Base-by-base conservation (phyloP, 2,888 invertebrate species). In the Athalia rosae region DNA sequence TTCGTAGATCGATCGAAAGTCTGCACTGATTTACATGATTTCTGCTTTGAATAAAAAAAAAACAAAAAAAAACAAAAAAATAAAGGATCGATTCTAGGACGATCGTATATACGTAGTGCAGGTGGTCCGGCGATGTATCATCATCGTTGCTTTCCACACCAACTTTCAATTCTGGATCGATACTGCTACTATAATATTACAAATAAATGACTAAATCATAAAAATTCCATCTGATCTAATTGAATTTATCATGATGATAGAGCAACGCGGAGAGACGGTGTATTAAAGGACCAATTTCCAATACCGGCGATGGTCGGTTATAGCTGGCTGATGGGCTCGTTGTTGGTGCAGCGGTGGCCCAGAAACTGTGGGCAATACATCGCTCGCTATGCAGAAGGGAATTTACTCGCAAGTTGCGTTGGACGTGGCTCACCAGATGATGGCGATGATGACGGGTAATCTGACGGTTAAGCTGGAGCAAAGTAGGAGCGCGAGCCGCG, bases 371-470 rank as follows among this genome's bases (percentile, higher is more conserved):
- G 61, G 61, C 61, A 28, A 28, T 28, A 28, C 28, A 28, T 61
- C 7, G 11, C 64, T 13, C 47, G 62, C 48, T 45, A 9, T 71
- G 58, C 45, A 45, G 71, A 45, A 71, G 56, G 58, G 58, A 71
- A 71, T 71, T 71, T 9, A 58, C 56, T 41, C 71, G 71, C 58
- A 58, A 56, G 74, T 74, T 3, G 28, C 28, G 61, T 59, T 74
- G 61, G 61, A 28, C 61, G 28, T 74, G 74, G 62, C 50, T 74
- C 74, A 41, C 71, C 71, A 45, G 58, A 58, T 71, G 71, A 71
- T 58, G 58, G 58, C 61, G 41, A 48, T 74, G 74, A 74, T 74
- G 74, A 74, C 59, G 74, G 74, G 74, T 61, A 74, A 74, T 61
- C 74, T 47, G 74, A 74, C 62, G 50, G 48, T 48, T 58, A 74